Percentiles rank a stretch among this genome's conserved stretches.
phyloP scores from a whole-genome alignment of 64 coral and sea anemone species.

The Anthopleura sola region DNA sequence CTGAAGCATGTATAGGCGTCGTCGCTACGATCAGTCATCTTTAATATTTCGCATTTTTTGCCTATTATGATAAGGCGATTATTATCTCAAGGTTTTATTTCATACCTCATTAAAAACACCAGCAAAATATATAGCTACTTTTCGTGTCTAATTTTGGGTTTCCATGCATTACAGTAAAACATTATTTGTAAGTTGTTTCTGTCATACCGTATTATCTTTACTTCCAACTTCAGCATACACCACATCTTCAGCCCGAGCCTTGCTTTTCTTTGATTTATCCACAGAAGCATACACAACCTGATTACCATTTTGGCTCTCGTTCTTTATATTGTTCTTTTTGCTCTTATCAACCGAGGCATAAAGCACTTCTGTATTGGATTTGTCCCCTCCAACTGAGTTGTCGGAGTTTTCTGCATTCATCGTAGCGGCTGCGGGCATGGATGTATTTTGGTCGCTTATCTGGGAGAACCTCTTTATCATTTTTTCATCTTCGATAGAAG shows the following conservation, averaged over 20 bases:
- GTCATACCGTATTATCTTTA: neutral
- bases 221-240: neutral
- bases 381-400: neutral
- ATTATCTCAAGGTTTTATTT: too few species aligned
- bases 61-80: too few species aligned
- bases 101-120: too few species aligned
- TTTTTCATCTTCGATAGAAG: neutral
- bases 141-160: neutral
- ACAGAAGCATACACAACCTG: neutral
- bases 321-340: neutral
- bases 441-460: neutral
- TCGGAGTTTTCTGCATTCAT: neutral
- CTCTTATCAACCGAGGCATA: conserved; percentile 5
- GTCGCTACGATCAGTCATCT: too few species aligned
- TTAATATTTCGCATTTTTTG: too few species aligned
- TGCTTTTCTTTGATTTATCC: neutral
- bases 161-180: neutral
- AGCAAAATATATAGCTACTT: too few species aligned
- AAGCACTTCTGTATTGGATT: neutral
- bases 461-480: neutral
- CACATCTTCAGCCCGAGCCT: neutral
- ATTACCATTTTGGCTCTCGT: neutral
- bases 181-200: too few species aligned
- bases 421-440: neutral
- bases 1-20: too few species aligned